Evolutionary conservation across 1,140 invertebrate genomes (phyloP), one percentile per base, ranked within the genome.

Genomic region (Chelonus insularis): DNA sequence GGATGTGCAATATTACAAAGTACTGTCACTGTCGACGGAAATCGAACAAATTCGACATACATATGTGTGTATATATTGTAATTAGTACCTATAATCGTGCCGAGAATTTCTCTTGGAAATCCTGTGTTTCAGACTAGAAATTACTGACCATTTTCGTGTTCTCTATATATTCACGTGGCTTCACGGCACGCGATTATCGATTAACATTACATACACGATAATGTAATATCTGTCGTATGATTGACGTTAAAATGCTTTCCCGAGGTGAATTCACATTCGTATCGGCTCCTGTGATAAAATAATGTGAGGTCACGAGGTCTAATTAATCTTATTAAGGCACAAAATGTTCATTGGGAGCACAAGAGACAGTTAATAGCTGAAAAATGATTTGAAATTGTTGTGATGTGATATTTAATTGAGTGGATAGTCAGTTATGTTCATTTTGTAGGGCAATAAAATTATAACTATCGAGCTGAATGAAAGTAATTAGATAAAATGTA

Each of bases 111-210:
- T 50, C 57, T 56, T 16, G 25, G 43, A 25, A 48, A 59, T 57
- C 54, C 51, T 59, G 57, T 64, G 57, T 50, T 60, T 64, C 43
- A 48, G 39, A 36, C 43, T 52, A 39, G 25, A 43, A 60, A 64
- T 64, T 64, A 64, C 58, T 52, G 57, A 21, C 45, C 36, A 57
- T 36, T 47, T 29, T 63, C 29, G 11, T 6, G 59, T 37, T 23
- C 45, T 14, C 54, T 36, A 12, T 34, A n/a, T 23, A 43, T 34
- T 55, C 18, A 34, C 52, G 29, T 62, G 51, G 16, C 39, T 34
- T 47, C 52, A 47, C 55, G 18, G 37, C 41, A 62, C 57, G 57
- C 54, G 64, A 65, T 65, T 65, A 65, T 65, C 64, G 62, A 65
- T 62, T 55, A 65, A 51, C 60, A 59, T 62, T 62, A 61, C 61